phyloP scores from a whole-genome alignment of 2,888 invertebrate species.

The Dicyrtoma fusca region DNA sequence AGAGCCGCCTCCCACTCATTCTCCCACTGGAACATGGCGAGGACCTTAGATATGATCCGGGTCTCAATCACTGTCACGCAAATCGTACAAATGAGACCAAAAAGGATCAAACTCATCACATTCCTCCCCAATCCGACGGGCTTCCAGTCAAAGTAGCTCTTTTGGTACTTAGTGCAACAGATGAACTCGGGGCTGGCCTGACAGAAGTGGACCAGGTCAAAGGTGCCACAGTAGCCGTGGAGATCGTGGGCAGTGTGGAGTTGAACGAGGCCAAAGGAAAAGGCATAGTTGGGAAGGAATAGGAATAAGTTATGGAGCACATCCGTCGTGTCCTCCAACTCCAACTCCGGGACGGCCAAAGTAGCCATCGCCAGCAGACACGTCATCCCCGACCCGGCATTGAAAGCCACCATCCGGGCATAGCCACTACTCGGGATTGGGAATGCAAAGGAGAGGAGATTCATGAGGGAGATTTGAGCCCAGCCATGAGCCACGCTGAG shows the following conservation, averaged over 20 bases:
- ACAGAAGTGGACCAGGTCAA: slow-evolving; percentile 50
- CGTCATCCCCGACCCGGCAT: slow-evolving; percentile 73
- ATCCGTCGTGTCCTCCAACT: slow-evolving; percentile 66
- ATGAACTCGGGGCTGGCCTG: slow-evolving; percentile 46
- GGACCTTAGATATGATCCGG: slow-evolving; percentile 56
- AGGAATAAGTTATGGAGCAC: slow-evolving; percentile 70
- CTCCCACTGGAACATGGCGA: slow-evolving; percentile 61
- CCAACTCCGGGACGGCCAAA: slow-evolving; percentile 66
- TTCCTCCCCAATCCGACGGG: slow-evolving; percentile 51
- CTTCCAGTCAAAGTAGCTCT: slow-evolving; percentile 49
- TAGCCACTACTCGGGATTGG: slow-evolving; percentile 75
- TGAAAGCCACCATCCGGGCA: slow-evolving; percentile 72
- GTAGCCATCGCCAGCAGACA: slow-evolving; percentile 73
- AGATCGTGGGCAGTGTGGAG: slow-evolving; percentile 47
- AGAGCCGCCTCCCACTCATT: slow-evolving; percentile 34
- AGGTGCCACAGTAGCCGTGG: slow-evolving; percentile 42
- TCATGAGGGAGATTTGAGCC: slow-evolving; percentile 68
- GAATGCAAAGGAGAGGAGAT: slow-evolving; percentile 67
- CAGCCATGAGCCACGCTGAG: slow-evolving; percentile 70
- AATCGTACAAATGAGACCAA: slow-evolving; percentile 37
- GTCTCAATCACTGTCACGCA: slow-evolving; percentile 44
- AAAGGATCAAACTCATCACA: slow-evolving; percentile 41
- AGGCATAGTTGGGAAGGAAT: slow-evolving; percentile 72
- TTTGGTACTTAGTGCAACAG: slow-evolving; percentile 51
- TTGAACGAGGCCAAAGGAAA: slow-evolving; percentile 60